These are phyloP conservation scores for Julus scandinavius DNA, from an alignment of 2,888 invertebrate species.

Conservation along the genomic window DNA sequence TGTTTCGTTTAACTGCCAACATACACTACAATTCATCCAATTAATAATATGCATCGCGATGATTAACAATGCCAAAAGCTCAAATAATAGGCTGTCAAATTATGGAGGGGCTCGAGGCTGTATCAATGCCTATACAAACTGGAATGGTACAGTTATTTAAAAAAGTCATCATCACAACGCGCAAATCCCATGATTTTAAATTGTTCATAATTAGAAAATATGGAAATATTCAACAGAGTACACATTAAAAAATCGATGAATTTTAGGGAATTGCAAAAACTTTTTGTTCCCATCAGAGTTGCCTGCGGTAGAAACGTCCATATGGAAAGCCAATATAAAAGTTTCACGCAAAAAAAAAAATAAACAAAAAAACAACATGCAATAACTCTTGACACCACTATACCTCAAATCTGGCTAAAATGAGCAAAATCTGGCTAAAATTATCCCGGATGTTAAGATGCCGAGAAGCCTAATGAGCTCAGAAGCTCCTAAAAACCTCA, in stretches of 20 bases:
- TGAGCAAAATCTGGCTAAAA: conserved; percentile 7
- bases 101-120: too few relatives aligned
- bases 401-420: neutral
- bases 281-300: too few relatives aligned
- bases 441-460: neutral
- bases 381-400: neutral
- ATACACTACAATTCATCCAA: neutral
- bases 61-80: neutral
- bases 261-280: too few relatives aligned
- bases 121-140: too few relatives aligned
- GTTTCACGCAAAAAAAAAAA: neutral
- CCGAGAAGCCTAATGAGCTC: neutral
- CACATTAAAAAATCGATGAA: too few relatives aligned
- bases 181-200: neutral
- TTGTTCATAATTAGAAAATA: too few relatives aligned
- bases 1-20: neutral
- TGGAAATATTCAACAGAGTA: too few relatives aligned
- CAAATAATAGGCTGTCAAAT: neutral
- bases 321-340: neutral
- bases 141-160: too few relatives aligned
- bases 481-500: neutral
- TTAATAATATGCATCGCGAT: neutral
- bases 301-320: neutral
- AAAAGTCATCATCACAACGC: too few relatives aligned
- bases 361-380: too few relatives aligned